Evolutionary conservation across 1,140 invertebrate genomes (phyloP).

Genomic region (Drosophila dunni): DNA sequence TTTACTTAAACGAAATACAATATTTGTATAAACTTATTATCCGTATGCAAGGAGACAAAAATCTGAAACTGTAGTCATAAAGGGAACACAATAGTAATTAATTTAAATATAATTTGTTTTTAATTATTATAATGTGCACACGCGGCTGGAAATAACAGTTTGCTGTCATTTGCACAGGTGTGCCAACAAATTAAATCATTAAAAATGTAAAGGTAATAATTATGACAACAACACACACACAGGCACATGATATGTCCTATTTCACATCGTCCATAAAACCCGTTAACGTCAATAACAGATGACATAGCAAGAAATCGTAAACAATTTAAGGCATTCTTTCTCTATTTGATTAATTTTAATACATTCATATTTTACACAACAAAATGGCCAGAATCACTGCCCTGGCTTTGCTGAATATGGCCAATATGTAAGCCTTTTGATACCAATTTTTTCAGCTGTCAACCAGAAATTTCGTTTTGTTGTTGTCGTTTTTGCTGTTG

Average conservation of each 20-base stretch:
- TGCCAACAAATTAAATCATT: conserved; percentile 68
- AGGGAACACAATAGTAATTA: conserved; percentile 38
- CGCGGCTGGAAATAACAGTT: conserved; percentile 21
- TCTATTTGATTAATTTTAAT: conserved; percentile 75
- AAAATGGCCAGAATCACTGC: neutral
- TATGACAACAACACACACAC: conserved; percentile 49
- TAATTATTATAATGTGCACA: conserved; percentile 53
- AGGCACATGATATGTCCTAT: neutral
- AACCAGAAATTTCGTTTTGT: neutral
- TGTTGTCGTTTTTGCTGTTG: conserved; percentile 7
- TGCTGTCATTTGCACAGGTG: conserved; percentile 53
- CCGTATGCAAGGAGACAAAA: neutral
- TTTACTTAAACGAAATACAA: no score
- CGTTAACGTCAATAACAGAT: neutral
- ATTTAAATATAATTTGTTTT: conserved; percentile 75
- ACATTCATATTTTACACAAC: conserved; percentile 36
- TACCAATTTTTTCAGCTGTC: neutral
- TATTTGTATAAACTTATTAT: no score
- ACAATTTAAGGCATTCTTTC: conserved; percentile 49
- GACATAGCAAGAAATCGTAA: no score
- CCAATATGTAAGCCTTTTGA: conserved; percentile 1
- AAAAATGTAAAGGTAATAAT: conserved; percentile 67
- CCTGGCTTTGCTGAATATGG: neutral
- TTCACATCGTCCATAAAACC: neutral
- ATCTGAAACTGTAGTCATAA: neutral